Evolutionary conservation across 2,888 invertebrate genomes (phyloP), one percentile per base, ranked within the genome.

Genomic region (Asteroscopus sphinx): DNA sequence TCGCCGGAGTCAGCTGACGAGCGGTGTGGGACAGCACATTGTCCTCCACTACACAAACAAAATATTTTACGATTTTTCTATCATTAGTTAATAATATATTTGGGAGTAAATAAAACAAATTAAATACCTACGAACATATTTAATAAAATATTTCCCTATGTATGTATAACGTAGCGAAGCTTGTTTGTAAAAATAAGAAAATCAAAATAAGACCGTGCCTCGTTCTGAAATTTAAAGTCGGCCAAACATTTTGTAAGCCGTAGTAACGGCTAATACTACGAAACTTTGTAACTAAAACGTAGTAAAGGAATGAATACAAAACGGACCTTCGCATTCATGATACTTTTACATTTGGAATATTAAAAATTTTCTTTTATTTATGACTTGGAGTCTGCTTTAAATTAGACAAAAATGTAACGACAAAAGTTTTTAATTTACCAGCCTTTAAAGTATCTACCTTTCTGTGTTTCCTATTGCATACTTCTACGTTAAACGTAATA

Each of bases 1-100:
- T 92, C 1, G 92, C 91, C 1, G 93, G 93, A 8, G 81, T 88
- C 59, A 94, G 74, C 73, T 93, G 93, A 2, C 91, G 86, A 6
- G 87, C 85, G 1, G 86, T 82, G 53, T 92, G 91, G 0, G 85
- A 82, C 9, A 94, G 78, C 2, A 89, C 87, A 62, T 77, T 91
- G 73, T 94, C 93, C 61, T 94, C 93, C 68, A 93, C 94, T 94
- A 71, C 12, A 47, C 40, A 57, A 17, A 57, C 56, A 62, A 52
- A 8, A n/a, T 40, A 7, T 13, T 13, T 13, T 12, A 3, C 3
- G 2, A 32, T 32, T n/a, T 5, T 4, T 12, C 33, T 33, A 3
- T 11, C 30, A 3, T 30, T n/a, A 30, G 30, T 30, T 17, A 7
- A 57, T 5, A 54, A 33, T 65, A 25, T 15, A 21, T 15, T 35